Conservation (phyloP, 2,888 invertebrate genomes). For the Dasypolia templi region DNA sequence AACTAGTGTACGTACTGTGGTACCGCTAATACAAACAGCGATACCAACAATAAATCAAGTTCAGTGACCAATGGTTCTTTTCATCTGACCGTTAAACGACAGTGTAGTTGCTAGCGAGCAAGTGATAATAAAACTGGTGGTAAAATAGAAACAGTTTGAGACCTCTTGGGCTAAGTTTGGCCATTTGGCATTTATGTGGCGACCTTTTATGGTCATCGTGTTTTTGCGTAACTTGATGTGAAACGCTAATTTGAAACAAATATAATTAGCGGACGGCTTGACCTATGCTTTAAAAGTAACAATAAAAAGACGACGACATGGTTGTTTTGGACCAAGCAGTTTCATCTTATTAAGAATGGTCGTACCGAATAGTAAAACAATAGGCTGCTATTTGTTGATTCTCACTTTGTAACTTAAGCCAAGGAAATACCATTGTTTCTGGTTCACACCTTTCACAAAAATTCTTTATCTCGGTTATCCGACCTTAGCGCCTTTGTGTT, state of each 20-base stretch:
- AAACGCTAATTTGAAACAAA: conserved; percentile 61
- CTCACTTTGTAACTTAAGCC: conserved; percentile 48
- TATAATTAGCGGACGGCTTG: conserved; percentile 9
- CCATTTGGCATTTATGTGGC: conserved; percentile 76
- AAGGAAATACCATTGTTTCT: conserved; percentile 57
- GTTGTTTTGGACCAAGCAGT: conserved; percentile 5
- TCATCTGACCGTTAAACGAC: conserved; percentile 50
- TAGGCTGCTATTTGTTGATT: conserved; percentile 44
- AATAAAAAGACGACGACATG: conserved; percentile 19
- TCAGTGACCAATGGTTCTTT: conserved; percentile 75
- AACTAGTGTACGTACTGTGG: conserved; percentile 71
- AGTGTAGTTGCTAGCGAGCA: conserved; percentile 67
- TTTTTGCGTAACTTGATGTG: conserved; percentile 77
- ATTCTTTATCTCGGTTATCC: conserved; percentile 57
- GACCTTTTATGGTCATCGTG: conserved; percentile 78
- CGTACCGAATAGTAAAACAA: conserved; percentile 40
- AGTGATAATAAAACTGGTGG: conserved; percentile 65
- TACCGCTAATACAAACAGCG: conserved; percentile 64
- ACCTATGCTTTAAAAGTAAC: conserved; percentile 21
- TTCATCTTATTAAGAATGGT: conserved; percentile 12
- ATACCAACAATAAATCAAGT: conserved; percentile 69
- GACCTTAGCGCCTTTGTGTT: conserved; percentile 52
- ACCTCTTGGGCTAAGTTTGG: conserved; percentile 69
- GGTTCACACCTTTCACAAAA: conserved; percentile 65
- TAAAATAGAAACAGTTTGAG: conserved; percentile 46